Evolutionary conservation across 2,888 invertebrate genomes (phyloP).

Genomic region (Diploptera punctata): DNA sequence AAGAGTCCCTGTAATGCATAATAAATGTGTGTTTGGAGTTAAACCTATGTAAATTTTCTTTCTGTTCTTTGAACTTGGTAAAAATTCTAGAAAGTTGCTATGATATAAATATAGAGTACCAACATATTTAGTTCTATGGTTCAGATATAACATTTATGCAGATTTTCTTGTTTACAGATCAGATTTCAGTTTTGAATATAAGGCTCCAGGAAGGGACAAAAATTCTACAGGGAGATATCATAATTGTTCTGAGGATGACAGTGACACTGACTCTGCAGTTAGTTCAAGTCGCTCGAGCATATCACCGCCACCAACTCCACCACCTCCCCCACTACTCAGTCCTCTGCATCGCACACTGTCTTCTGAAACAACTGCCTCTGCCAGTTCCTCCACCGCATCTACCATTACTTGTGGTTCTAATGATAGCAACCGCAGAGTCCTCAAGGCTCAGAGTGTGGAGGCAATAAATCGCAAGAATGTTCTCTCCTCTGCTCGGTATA

Average conservation of each 20-base stretch:
- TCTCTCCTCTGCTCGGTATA: conserved; percentile 83
- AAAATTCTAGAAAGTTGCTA: too few relatives aligned
- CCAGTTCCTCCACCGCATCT: conserved; percentile 62
- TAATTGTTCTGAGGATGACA: conserved; percentile 65
- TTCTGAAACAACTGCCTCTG: conserved; percentile 75
- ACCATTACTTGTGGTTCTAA: conserved; percentile 76
- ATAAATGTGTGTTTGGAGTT: too few relatives aligned
- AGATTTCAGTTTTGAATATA: conserved; percentile 64
- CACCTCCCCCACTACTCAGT: conserved; percentile 69
- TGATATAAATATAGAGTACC: too few relatives aligned
- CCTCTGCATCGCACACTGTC: conserved; percentile 69
- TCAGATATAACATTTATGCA: too few relatives aligned
- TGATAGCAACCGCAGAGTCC: conserved; percentile 66
- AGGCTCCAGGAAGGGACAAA: background rate
- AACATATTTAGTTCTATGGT: too few relatives aligned
- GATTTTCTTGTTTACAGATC: too few relatives aligned
- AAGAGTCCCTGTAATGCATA: too few relatives aligned
- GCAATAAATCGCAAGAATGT: conserved; percentile 88
- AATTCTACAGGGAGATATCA: conserved; percentile 46
- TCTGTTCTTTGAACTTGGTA: too few relatives aligned
- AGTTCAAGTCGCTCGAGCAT: conserved; percentile 83
- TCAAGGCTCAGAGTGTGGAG: conserved; percentile 81
- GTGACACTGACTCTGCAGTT: conserved; percentile 88
- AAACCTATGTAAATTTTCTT: too few relatives aligned
- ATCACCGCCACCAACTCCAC: conserved; percentile 77